Evolutionary conservation across 2,113 vertebrate genomes (phyloP).

Genomic region (Triplophysa siluroides): DNA sequence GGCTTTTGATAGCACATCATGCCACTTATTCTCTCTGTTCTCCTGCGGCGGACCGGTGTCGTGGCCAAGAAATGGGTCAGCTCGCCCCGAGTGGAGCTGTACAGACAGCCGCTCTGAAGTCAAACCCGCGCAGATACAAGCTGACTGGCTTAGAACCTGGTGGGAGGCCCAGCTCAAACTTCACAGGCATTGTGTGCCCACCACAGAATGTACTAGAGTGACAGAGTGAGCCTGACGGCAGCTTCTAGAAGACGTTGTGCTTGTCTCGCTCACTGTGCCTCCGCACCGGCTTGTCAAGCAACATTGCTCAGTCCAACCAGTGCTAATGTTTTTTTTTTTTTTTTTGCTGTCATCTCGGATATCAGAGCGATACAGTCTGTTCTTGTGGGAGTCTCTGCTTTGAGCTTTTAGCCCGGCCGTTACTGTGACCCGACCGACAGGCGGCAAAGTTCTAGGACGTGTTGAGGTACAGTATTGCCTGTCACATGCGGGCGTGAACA

Average conservation of each 20-base stretch:
- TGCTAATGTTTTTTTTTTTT: slow-evolving; percentile 17
- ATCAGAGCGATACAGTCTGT: slow-evolving; percentile 26
- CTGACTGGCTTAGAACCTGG: slow-evolving; percentile 25
- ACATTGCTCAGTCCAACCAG: slow-evolving; percentile 8
- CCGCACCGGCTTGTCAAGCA: slow-evolving; percentile 37
- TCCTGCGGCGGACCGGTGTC: slow-evolving; percentile 13
- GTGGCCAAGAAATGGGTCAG: slow-evolving; percentile 33
- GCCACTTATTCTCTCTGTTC: slow-evolving; percentile 34
- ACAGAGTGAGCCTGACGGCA: slow-evolving; percentile 14
- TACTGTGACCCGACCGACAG: neutral
- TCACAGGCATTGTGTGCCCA: slow-evolving; percentile 6
- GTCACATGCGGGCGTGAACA: slow-evolving; percentile 28
- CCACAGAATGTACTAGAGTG: slow-evolving; percentile 24
- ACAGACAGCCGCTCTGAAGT: slow-evolving; percentile 9
- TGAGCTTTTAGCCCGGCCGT: slow-evolving; percentile 22
- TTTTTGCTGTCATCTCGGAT: slow-evolving; percentile 40
- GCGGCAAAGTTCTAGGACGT: slow-evolving; percentile 2
- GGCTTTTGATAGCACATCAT: slow-evolving; percentile 9
- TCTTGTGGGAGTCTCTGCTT: slow-evolving; percentile 31
- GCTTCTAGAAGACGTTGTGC: slow-evolving; percentile 4
- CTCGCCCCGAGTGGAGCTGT: slow-evolving; percentile 24
- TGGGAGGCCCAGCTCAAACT: slow-evolving; percentile 32
- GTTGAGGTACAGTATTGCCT: slow-evolving; percentile 7
- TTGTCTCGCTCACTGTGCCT: slow-evolving; percentile 19
- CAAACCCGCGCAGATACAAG: slow-evolving; percentile 10